These are phyloP conservation scores for Cheilosia grossa DNA, from an alignment of 2,888 invertebrate species.

Conservation along the genomic window DNA sequence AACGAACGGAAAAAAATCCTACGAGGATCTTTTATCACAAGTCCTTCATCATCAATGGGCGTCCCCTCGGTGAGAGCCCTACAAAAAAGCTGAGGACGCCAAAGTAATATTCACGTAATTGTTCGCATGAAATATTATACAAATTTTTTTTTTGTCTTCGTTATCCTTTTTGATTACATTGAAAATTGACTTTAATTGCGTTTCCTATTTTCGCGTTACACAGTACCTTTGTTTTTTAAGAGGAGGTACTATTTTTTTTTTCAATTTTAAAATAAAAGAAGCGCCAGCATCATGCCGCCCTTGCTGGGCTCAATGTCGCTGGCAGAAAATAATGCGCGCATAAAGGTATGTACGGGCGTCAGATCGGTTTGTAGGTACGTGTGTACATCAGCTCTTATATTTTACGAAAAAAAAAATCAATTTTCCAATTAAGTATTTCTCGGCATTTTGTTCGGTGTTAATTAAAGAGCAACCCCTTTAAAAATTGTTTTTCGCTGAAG, in stretches of 20 bases:
- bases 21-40: constrained; percentile 41
- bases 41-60: constrained; percentile 54
- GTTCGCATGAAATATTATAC: constrained; percentile 57
- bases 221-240: constrained; percentile 3
- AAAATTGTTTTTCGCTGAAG: no score
- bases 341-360: neutral
- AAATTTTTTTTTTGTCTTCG: constrained; percentile 39
- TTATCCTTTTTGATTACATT: constrained; percentile 55
- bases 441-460: neutral
- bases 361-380: neutral
- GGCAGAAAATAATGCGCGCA: constrained; percentile 2
- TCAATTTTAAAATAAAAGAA: neutral
- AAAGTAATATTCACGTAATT: constrained; percentile 66
- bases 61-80: constrained; percentile 28
- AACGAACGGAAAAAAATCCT: constrained; percentile 14
- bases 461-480: no score
- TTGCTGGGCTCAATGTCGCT: constrained; percentile 12
- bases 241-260: neutral
- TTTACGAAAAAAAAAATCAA: constrained; percentile 34
- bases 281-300: neutral
- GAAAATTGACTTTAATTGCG: constrained; percentile 66
- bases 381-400: neutral
- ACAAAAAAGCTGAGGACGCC: constrained; percentile 41
- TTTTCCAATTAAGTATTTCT: constrained; percentile 45
- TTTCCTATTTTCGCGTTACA: constrained; percentile 34